Evolutionary conservation across 2,888 invertebrate genomes (phyloP), one percentile per base, ranked within the genome.

Genomic region (Cyaniris semiargus): DNA sequence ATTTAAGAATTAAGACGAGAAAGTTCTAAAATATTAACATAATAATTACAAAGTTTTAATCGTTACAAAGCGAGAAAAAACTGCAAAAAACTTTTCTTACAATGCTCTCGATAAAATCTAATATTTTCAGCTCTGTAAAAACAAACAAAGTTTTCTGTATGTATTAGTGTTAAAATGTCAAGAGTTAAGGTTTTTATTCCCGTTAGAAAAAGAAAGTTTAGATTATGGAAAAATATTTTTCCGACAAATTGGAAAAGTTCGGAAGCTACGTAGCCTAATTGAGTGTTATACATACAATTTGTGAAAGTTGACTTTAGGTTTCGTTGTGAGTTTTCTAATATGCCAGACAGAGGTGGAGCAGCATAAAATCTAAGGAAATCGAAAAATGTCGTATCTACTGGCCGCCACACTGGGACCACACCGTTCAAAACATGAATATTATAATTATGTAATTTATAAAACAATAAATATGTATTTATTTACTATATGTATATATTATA

Each of bases 81-180:
- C 58, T 58, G 21, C 58, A 10, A 8, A n/a, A 21, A 58, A 21
- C 58, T 21, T 58, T 53, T 21, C 10, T 1, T 3, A 21, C 58
- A 8, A 21, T 58, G 18, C 10, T 58, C 58, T 21, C 58, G 58
- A 58, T 58, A 58, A 58, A 21, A 58, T 58, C 21, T 21, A n/a
- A 21, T 58, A 58, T 58, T 58, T 21, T 58, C 7, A 58, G 58
- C n/a, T 58, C 8, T 21, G n/a, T 58, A 21, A 21, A 58, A 58
- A 58, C 58, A 58, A 58, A 58, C 21, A n/a, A 58, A 58, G 58
- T 58, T 58, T 58, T 21, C 21, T 58, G 58, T 58, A 8, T 58
- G 58, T 21, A 58, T 21, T 58, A 21, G 58, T 58, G 58, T 58
- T 58, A 58, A 58, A 56, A 21, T 58, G 58, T n/a, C 58, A n/a